Evolutionary conservation across 2,113 vertebrate genomes (phyloP), one percentile per base, ranked within the genome.

Genomic region (Equus quagga): DNA sequence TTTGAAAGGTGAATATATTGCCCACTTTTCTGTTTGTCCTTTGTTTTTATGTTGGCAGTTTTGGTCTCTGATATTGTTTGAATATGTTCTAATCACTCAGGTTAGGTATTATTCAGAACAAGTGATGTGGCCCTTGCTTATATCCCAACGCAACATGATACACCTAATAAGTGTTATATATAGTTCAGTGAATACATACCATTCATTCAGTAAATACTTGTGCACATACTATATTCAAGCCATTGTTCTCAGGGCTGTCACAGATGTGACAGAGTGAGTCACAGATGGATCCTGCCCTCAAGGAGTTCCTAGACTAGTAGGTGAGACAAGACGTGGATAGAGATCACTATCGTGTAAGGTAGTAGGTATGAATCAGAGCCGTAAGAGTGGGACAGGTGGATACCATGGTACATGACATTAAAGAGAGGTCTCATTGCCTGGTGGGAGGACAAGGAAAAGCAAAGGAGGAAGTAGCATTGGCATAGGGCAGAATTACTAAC

Each of bases 171-270:
- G 64, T 24, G 36, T 65, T 95, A 94, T 96, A 80, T 97, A 92
- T 94, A 93, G 83, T 92, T 93, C 60, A 90, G 28, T n/a, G 8
- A 87, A 41, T 41, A 94, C 76, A 87, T 97, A 36, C 62, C 84
- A 90, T 98, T 88, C 70, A 96, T 88, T 97, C 80, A 90, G 4
- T 90, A 94, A 94, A 95, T 97, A 65, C 64, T 95, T 92, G n/a
- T 78, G 60, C 10, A 70, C n/a, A 28, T 95, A 82, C 28, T 81
- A 2, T 92, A 72, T 87, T 95, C 24, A 92, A 84, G 85, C 72
- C 70, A 84, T 90, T 94, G 60, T 84, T 85, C 75, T 85, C 26
- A 92, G 60, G 28, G 76, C 65, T 95, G 24, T 88, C 62, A 95
- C 41, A 58, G 24, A 78, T 62, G 49, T 82, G 67, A 51, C 84